Base-by-base conservation (phyloP, 1,140 invertebrate genomes). In the Teleopsis dalmanni region DNA sequence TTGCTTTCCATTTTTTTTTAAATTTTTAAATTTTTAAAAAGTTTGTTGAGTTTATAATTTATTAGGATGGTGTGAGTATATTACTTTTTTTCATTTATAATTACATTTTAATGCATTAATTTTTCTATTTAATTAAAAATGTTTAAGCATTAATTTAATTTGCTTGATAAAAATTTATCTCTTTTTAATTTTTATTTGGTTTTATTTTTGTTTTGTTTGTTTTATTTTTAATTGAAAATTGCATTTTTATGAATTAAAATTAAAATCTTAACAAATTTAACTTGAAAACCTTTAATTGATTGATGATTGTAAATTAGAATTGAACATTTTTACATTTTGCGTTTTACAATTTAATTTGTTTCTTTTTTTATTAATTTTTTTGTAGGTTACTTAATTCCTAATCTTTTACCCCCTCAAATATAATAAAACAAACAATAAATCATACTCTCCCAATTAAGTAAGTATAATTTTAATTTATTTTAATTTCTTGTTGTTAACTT, bases 371-470 rank as follows among this genome's bases (percentile, higher is more conserved):
- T 51, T 41, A 41, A 51, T 35, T 34, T 50, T 50, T 69, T 70
- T 69, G 66, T 70, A 70, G 66, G 66, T 70, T 66, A 67, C 66
- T 57, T 70, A 63, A 65, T 65, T 69, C 66, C 62, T 69, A 69
- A 69, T 65, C 44, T 47, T 36, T 50, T 36, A 47, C 31, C 35
- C 41, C 47, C 55, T 53, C 49, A 50, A 57, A 52, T 36, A 50
- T 33, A 49, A 22, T 38, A 49, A 51, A 50, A 47, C 51, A 58
- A 61, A 49, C 48, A 59, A 53, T 41, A 54, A 56, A 56, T 48
- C 47, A 55, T 45, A 58, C 47, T 51, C 53, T 61, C 53, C 54
- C 48, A 60, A 57, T 60, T 60, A 57, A 64, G 63, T 66, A 66
- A 66, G 63, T 66, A 66, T 61, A 43, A 54, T 38, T 46, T 43